These are phyloP conservation scores for Pseudopipra pipra DNA, from an alignment of 2,113 vertebrate species.

Conservation along the genomic window DNA sequence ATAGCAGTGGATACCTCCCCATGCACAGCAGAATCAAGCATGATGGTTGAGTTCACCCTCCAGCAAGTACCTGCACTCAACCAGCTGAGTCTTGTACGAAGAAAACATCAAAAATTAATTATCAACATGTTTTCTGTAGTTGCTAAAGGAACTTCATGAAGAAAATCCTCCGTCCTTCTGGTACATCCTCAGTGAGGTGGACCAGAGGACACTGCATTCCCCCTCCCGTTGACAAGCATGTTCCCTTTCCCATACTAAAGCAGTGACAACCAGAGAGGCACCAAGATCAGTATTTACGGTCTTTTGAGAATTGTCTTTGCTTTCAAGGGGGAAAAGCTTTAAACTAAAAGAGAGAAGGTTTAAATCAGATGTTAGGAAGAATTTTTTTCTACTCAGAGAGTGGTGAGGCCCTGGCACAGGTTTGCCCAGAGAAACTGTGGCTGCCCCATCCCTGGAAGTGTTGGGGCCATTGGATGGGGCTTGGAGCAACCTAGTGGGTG, in stretches of 20 bases:
- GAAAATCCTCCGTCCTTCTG: neutral
- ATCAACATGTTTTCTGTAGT: neutral
- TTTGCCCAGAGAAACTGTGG: neutral
- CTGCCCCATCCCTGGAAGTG: neutral
- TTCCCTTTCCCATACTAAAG: neutral
- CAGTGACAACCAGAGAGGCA: neutral
- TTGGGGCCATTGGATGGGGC: rapidly evolving
- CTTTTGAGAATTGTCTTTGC: neutral
- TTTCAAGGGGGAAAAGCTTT: neutral
- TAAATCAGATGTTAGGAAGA: neutral
- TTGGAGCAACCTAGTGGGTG: neutral
- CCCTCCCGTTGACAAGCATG: neutral
- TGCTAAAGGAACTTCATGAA: neutral
- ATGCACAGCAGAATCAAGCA: neutral
- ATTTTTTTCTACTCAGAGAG: rapidly evolving
- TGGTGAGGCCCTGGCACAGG: neutral
- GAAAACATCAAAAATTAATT: neutral
- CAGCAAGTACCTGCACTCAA: neutral
- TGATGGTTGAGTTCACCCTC: neutral
- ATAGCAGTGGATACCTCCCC: neutral
- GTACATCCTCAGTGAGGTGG: neutral
- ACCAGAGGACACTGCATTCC: neutral
- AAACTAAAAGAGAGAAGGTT: neutral
- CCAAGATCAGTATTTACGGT: neutral
- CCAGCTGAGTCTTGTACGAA: neutral